Percentiles rank a stretch among this genome's conserved stretches.
Conservation (phyloP, 2,888 invertebrate genomes). For the Antheraea yamamai region DNA sequence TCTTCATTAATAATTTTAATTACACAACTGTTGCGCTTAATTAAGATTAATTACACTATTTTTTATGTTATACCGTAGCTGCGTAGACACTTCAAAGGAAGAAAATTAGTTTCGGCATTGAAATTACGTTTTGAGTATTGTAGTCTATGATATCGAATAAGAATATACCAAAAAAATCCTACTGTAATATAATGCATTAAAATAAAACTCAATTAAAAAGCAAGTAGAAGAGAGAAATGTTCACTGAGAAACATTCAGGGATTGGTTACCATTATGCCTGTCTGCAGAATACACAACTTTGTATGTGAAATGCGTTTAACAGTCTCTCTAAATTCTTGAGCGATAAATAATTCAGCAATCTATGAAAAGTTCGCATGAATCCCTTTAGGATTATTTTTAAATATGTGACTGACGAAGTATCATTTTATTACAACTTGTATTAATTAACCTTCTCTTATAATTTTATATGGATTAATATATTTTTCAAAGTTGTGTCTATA, state of each 20-base stretch:
- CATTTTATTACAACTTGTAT: not conserved
- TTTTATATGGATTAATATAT: not conserved
- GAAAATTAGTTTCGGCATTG: not conserved
- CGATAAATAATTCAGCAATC: not conserved
- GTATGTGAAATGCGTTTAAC: too few relatives aligned
- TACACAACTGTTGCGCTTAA: slow-evolving; percentile 2
- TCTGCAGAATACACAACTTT: too few relatives aligned
- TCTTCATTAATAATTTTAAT: slow-evolving; percentile 5
- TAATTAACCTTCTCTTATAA: not conserved
- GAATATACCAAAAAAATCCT: too few relatives aligned
- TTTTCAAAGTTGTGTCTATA: slow-evolving; percentile 29
- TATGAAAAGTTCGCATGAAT: not conserved
- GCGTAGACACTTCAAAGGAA: not conserved
- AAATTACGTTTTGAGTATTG: not conserved
- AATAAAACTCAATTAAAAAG: too few relatives aligned
- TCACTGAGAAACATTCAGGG: too few relatives aligned
- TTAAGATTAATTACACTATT: not conserved
- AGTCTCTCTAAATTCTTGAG: too few relatives aligned
- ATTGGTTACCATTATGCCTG: too few relatives aligned
- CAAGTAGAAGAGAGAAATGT: too few relatives aligned
- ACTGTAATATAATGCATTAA: too few relatives aligned
- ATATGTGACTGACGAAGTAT: not conserved
- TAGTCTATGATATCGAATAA: not conserved
- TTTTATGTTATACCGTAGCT: not conserved
- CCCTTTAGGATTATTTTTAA: not conserved